These are phyloP conservation scores for Daubentonia madagascariensis DNA, from an alignment of 2,113 vertebrate species.

Conservation along the genomic window DNA sequence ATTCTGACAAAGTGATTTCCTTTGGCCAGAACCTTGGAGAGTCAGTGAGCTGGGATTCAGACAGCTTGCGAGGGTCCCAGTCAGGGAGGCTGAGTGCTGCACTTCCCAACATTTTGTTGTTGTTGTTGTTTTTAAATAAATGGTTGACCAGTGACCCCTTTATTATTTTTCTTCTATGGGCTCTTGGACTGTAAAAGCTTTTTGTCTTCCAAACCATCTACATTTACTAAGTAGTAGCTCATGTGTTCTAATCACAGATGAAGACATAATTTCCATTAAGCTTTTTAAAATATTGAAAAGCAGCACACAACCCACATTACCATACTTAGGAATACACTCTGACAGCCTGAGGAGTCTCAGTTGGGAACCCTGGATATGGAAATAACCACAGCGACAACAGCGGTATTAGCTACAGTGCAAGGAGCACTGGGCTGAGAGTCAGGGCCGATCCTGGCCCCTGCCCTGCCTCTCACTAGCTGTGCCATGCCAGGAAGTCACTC, in stretches of 20 bases:
- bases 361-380: not conserved
- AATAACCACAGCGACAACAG: not conserved
- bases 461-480: not conserved
- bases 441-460: not conserved
- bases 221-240: not conserved
- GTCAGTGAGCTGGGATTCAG: not conserved
- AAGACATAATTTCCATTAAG: not conserved
- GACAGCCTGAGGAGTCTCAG: not conserved
- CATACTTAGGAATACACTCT: not conserved
- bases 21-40: not conserved
- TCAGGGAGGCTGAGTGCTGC: no score
- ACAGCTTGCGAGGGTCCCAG: not conserved
- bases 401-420: not conserved
- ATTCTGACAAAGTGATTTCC: not conserved
- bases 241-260: not conserved
- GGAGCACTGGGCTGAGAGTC: accelerated
- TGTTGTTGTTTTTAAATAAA: not conserved
- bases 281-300: not conserved
- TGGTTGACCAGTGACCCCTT: not conserved
- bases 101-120: not conserved
- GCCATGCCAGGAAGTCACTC: not conserved
- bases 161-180: not conserved
- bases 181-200: not conserved
- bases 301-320: not conserved
- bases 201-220: not conserved